phyloP scores from a whole-genome alignment of 2,888 invertebrate species.

The Tipula helvola region DNA sequence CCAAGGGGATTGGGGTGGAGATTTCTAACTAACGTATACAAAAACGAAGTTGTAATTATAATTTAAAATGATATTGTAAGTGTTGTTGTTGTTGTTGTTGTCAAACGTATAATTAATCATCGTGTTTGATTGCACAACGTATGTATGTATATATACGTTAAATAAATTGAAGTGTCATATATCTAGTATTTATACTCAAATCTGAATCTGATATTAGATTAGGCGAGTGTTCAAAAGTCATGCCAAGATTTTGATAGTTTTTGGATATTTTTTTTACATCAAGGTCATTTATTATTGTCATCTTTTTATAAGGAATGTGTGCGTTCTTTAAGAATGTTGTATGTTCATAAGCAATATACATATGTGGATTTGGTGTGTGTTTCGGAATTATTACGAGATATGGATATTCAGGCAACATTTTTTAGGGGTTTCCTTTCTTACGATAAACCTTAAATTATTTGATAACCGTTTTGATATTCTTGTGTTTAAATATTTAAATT shows the following conservation, averaged over 20 bases:
- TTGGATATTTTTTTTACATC: background rate
- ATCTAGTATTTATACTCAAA: background rate
- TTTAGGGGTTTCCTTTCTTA: background rate
- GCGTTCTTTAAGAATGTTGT: background rate
- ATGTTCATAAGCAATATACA: background rate
- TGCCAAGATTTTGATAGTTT: background rate
- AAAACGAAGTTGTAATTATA: background rate
- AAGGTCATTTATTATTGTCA: background rate
- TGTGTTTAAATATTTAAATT: too few relatives aligned
- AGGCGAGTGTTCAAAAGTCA: background rate
- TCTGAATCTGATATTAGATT: background rate
- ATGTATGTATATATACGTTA: background rate
- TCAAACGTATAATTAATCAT: background rate
- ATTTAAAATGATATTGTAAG: too few relatives aligned
- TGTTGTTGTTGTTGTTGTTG: background rate
- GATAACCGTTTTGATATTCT: too few relatives aligned
- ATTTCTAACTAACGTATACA: background rate
- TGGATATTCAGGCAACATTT: background rate
- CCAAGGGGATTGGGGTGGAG: background rate
- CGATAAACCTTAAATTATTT: background rate
- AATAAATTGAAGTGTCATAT: background rate
- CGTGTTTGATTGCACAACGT: background rate
- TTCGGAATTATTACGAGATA: background rate
- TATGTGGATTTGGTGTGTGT: background rate
- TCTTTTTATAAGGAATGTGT: background rate